phyloP scores from a whole-genome alignment of 1,140 invertebrate genomes.

The Drosophila persimilis region DNA sequence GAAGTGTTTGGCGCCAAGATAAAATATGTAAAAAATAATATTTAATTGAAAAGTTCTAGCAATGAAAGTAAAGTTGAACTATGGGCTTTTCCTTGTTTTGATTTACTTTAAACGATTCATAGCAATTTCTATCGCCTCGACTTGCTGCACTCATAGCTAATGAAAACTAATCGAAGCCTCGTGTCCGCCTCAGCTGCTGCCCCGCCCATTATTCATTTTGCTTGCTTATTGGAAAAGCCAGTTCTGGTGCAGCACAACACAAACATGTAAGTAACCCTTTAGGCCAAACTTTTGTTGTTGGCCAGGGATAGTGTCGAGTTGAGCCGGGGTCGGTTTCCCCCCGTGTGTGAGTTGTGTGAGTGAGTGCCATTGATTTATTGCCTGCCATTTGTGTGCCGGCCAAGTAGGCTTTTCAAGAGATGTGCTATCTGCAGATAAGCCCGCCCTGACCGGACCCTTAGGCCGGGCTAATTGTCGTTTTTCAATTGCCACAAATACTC shows the following conservation, averaged over 20 bases:
- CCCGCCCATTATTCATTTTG: conserved; percentile 3
- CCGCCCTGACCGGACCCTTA: conserved; percentile 53
- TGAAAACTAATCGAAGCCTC: conserved; percentile 15
- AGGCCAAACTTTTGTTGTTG: conserved; percentile 19
- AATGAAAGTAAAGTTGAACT: no score
- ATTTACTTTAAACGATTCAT: no score
- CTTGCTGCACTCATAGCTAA: conserved; percentile 2
- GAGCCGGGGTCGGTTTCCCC: not conserved
- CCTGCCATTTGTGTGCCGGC: conserved; percentile 54
- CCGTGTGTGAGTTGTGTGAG: not conserved
- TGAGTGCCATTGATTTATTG: conserved; percentile 70
- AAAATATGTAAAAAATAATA: no score
- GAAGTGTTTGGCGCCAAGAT: no score
- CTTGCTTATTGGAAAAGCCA: conserved; percentile 26
- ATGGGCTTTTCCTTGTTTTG: no score
- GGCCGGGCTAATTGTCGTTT: conserved; percentile 76
- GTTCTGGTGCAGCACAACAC: conserved; percentile 32
- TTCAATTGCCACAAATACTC: conserved; percentile 66
- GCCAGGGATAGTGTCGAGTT: conserved; percentile 2
- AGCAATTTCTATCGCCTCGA: not conserved
- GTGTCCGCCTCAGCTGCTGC: not conserved
- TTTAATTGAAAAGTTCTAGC: no score
- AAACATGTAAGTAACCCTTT: conserved; percentile 27
- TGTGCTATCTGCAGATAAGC: conserved; percentile 66
- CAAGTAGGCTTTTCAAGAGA: conserved; percentile 49